Base-by-base conservation (phyloP, 2,888 invertebrate genomes). In the Reticulitermes lucifugus region DNA sequence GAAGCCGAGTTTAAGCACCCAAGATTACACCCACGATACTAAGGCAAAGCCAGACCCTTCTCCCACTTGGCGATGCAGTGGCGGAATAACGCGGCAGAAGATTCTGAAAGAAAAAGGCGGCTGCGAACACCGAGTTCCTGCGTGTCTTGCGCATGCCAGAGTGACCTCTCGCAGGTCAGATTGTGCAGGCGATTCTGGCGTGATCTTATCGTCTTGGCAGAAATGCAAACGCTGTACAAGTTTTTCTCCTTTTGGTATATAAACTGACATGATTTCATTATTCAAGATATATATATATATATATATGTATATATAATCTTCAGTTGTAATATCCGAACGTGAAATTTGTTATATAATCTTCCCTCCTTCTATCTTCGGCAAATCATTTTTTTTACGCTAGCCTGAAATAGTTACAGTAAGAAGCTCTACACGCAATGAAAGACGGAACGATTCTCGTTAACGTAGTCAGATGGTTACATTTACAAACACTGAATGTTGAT, bases 201-300 rank as follows among this genome's bases (percentile, higher is more conserved):
- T n/a, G 60, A 60, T 60, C 65, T 65, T 65, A 65, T 65, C 65
- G 18, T 10, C 65, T 65, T 65, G 65, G 65, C 65, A 65, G n/a
- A 65, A 25, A 65, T 65, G 25, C 65, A 25, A 65, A 65, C 65
- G 25, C n/a, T 65, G 12, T 65, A 25, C 25, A 65, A n/a, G n/a
- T 25, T 55, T 18, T 55, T 55, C 55, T 55, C 55, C 18, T 55
- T 18, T 55, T 55, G 5, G 55, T 5, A 14, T 55, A 25, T 25
- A 65, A 65, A 25, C 12, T 65, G 2, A 65, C 1, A 6, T 65
- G 65, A 65, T 65, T 14, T n/a, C 65, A 25, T 25, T 65, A 6
- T 65, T 65, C 25, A 25, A 25, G 65, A 65, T 35, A 65, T 65
- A 65, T 65, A 6, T 25, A 21, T 35, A 65, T 35, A 65, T 65